Conservation (phyloP, 2,113 vertebrate species). For the Coregonus clupeaformis region DNA sequence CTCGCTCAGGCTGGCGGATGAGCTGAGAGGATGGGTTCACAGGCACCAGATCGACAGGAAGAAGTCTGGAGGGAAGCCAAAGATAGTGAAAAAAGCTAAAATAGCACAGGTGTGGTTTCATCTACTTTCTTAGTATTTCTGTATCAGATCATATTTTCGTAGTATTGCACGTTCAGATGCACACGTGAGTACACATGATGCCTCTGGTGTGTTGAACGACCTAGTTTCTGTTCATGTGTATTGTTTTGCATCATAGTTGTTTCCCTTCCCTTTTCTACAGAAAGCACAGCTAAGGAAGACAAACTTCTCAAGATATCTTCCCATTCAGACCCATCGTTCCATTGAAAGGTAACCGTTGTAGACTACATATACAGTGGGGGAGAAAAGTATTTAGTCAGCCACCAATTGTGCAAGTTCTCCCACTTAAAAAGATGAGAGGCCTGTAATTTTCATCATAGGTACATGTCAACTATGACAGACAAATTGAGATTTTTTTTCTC, state of each 20-base stretch:
- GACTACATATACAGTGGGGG: too few species aligned
- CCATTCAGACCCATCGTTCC: slow-evolving; percentile 73
- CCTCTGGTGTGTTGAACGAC: neutral
- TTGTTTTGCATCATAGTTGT: neutral
- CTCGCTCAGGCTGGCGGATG: slow-evolving; percentile 79
- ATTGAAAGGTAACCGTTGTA: slow-evolving; percentile 71
- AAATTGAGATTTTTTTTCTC: too few species aligned
- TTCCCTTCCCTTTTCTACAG: slow-evolving; percentile 57
- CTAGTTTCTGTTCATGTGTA: too few species aligned
- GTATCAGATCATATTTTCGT: neutral
- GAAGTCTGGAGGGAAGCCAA: slow-evolving; percentile 75
- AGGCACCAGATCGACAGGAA: slow-evolving; percentile 85
- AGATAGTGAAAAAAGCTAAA: slow-evolving; percentile 67
- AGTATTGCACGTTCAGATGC: too few species aligned
- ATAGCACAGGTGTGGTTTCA: slow-evolving; percentile 75
- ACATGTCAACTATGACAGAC: too few species aligned
- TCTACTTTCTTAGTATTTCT: neutral
- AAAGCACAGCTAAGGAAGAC: slow-evolving; percentile 78
- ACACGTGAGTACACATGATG: neutral
- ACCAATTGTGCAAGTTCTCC: too few species aligned
- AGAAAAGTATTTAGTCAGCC: too few species aligned
- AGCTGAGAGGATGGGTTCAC: slow-evolving; percentile 86
- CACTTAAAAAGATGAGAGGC: too few species aligned
- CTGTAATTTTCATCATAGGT: too few species aligned
- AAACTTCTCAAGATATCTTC: slow-evolving; percentile 78